Conservation (phyloP, 1,140 invertebrate genomes). For the Drosophila punjabiensis region DNA sequence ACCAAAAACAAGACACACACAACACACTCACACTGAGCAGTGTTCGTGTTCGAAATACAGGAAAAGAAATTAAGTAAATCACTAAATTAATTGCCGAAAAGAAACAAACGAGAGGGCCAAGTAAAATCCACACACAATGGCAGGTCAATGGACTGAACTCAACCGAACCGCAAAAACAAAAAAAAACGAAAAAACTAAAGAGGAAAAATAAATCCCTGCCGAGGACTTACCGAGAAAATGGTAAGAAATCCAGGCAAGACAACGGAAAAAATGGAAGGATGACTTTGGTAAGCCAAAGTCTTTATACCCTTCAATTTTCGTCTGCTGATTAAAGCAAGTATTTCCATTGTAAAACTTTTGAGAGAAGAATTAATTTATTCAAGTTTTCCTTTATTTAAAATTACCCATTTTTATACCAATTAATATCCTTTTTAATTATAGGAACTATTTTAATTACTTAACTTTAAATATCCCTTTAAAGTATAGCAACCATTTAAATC, state of each 20-base stretch:
- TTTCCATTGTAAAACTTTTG: neutral
- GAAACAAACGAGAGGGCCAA: conserved; percentile 1
- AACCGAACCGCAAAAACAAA: conserved; percentile 16
- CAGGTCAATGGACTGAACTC: conserved; percentile 44
- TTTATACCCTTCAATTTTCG: neutral
- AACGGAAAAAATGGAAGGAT: neutral
- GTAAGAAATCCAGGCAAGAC: neutral
- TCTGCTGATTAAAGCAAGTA: neutral
- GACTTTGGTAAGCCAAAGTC: neutral
- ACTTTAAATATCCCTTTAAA: too few relatives aligned
- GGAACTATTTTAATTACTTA: neutral
- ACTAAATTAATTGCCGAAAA: conserved; percentile 64
- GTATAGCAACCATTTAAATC: neutral
- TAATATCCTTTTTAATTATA: neutral
- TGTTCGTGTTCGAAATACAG: conserved; percentile 15
- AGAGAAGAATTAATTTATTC: neutral
- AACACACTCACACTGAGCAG: neutral
- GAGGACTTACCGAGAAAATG: neutral
- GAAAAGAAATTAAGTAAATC: conserved; percentile 67
- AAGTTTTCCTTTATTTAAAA: neutral
- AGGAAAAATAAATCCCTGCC: neutral
- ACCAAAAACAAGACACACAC: neutral
- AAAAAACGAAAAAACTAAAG: conserved; percentile 7
- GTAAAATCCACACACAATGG: conserved; percentile 15
- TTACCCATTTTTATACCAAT: neutral